A percentile compares a stretch with the other conserved stretches of the same genome.
Conservation (phyloP, 2,113 vertebrate genomes). For the Archocentrus centrarchus region DNA sequence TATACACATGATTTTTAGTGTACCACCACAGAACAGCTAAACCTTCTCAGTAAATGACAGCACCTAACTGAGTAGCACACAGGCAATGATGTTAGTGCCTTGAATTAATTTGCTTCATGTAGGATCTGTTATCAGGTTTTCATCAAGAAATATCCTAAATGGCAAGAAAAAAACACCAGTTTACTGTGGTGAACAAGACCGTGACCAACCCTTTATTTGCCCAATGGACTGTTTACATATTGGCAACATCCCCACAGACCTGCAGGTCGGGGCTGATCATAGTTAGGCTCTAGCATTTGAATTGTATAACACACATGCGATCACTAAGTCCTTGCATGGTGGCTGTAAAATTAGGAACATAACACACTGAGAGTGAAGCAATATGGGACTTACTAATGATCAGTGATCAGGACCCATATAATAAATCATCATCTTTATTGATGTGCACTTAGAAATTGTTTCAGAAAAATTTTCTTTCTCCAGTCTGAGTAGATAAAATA, state of each 20-base stretch:
- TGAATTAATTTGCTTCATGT: no score
- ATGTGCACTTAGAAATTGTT: not conserved
- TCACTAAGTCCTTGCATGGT: not conserved
- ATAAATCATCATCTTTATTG: not conserved
- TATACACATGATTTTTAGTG: not conserved
- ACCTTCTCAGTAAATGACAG: not conserved
- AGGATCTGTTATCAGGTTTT: not conserved
- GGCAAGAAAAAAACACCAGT: not conserved
- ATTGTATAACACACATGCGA: not conserved
- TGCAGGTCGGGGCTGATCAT: not conserved
- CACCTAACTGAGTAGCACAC: no score
- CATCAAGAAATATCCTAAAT: no score
- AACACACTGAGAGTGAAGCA: not conserved
- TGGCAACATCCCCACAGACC: not conserved
- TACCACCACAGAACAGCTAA: not conserved
- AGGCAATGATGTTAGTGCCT: no score
- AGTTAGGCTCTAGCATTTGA: not conserved
- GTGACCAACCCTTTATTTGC: not conserved
- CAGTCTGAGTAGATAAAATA: not conserved
- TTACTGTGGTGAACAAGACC: not conserved
- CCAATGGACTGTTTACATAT: not conserved
- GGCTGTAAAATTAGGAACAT: no score
- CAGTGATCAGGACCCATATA: not conserved
- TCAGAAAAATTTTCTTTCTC: not conserved
- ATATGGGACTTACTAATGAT: not conserved